Base-by-base conservation (phyloP, 2,888 invertebrate species). In the Catocala sponsa region DNA sequence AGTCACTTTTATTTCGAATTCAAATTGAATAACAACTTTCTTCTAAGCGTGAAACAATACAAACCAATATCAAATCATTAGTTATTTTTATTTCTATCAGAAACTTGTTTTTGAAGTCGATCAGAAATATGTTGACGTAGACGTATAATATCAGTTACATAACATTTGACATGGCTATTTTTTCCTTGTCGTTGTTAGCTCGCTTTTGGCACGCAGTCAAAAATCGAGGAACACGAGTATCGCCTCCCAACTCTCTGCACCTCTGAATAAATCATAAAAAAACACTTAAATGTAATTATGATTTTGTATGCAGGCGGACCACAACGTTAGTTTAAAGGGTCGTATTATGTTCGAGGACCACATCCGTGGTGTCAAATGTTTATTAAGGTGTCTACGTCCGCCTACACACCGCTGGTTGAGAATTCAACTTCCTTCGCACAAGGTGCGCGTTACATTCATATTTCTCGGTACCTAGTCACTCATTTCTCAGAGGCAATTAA, bases 101-200 rank as follows among this genome's bases (percentile, higher is more conserved):
- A 65, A 59, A 63, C 64, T 61, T 46, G 38, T 62, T 59, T 50
- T 60, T 59, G 44, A 55, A 66, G 51, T 68, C 69, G 55, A 74
- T 72, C 66, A 65, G 61, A 78, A 75, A 79, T 73, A 76, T 78
- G 76, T 82, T 80, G 80, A 83, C 73, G 76, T 74, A 77, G 72
- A 70, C 63, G 64, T 68, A 72, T 81, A 78, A 79, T 81, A 80
- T 79, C 73, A 70, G 74, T 85, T 85, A 81, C 83, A 83, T 83
- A 91, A 91, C 80, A 81, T 85, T 86, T 87, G 90, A 91, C 91
- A 91, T 79, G 83, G 86, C 87, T 91, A 92, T 92, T 94, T 92
- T 92, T 92, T 90, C 87, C 88, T 86, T 84, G 87, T 86, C 88
- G 87, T 86, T 84, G 88, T 89, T 88, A 81, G 87, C 86, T 88